Evolutionary conservation across 2,113 vertebrate species (phyloP).

Genomic region (Peromyscus polionotus): DNA sequence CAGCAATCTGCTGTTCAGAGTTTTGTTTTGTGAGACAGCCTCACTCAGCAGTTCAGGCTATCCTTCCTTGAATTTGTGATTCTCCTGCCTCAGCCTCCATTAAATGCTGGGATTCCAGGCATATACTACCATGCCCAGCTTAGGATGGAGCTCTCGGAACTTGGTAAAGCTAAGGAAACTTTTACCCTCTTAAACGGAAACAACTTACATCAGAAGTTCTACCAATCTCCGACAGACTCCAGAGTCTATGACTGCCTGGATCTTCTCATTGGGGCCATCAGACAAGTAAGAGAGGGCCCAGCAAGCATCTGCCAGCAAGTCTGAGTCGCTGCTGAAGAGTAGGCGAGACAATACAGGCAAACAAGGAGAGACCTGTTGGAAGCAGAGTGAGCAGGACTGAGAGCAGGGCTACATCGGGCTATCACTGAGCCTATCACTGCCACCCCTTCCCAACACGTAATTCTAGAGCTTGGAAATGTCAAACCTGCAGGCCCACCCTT

Average conservation of each 20-base stretch:
- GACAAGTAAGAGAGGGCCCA: constrained; percentile 99
- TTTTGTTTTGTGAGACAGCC: neutral
- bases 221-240: constrained; percentile 98
- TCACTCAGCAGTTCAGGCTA: neutral
- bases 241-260: constrained; percentile 98
- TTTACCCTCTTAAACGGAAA: constrained; percentile 22
- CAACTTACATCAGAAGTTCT: constrained; percentile 96
- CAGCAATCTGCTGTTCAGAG: neutral
- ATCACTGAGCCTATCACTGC: neutral
- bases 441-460: neutral
- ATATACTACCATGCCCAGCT: neutral
- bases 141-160: neutral
- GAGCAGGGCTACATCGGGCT: neutral
- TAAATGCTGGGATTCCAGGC: neutral
- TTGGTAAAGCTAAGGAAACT: neutral
- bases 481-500: neutral
- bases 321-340: constrained; percentile 98
- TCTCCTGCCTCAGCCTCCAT: neutral
- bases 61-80: neutral
- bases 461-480: neutral
- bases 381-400: constrained; percentile 49
- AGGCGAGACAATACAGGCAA: constrained; percentile 97
- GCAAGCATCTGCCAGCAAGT: constrained; percentile 98
- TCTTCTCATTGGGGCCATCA: constrained; percentile 99
- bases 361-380: constrained; percentile 95